A percentile compares a stretch with the other conserved stretches of the same genome.
phyloP scores from a whole-genome alignment of 1,140 invertebrate genomes.

The Zaprionus gabonicus region DNA sequence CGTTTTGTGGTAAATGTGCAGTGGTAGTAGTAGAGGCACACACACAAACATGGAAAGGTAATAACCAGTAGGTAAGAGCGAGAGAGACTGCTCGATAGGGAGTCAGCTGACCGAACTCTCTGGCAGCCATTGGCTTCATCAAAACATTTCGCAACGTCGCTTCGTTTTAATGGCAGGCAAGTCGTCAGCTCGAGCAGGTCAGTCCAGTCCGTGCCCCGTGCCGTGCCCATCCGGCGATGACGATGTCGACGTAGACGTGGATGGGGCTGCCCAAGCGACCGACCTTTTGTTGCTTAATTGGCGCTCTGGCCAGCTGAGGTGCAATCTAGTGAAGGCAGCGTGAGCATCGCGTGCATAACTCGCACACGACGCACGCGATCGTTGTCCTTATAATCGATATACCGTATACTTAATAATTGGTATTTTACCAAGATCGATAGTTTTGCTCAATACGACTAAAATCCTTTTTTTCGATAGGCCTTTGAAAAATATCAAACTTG shows the following conservation, averaged over 20 bases:
- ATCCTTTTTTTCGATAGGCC: no score
- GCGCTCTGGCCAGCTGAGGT: slow-evolving; percentile 52
- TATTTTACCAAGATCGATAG: not conserved
- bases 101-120: slow-evolving; percentile 24
- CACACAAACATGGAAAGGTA: not conserved
- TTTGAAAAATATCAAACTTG: no score
- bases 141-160: slow-evolving; percentile 71
- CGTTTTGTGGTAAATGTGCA: slow-evolving; percentile 15
- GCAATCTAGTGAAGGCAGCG: slow-evolving; percentile 1
- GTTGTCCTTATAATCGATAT: not conserved
- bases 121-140: slow-evolving; percentile 60
- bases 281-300: slow-evolving; percentile 76
- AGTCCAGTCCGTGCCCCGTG: not conserved
- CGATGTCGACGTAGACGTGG: slow-evolving; percentile 13
- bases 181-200: slow-evolving; percentile 20
- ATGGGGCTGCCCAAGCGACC: slow-evolving; percentile 30
- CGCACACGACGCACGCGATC: not conserved
- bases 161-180: slow-evolving; percentile 71
- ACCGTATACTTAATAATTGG: not conserved
- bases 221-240: slow-evolving; percentile 8
- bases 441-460: not conserved
- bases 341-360: not conserved
- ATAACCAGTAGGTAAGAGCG: not conserved
- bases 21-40: not conserved
- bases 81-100: slow-evolving; percentile 9